Base-by-base conservation (phyloP, 2,888 invertebrate species). In the Pegoplata infirma region DNA sequence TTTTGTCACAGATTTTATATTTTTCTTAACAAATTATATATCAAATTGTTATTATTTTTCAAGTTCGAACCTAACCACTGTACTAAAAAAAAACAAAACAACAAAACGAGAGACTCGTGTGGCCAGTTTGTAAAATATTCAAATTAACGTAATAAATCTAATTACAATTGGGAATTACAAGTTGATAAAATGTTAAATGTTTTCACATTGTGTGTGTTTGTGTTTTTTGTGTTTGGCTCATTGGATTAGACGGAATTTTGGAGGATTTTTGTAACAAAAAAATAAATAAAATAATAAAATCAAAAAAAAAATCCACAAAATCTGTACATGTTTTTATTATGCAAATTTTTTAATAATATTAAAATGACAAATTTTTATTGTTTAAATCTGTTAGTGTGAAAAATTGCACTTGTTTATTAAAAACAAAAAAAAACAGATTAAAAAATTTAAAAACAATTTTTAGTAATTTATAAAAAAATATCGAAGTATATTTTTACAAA, bases 121-220 rank as follows among this genome's bases (percentile, higher is more conserved):
- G 66, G 46, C 71, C 55, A 67, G 71, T 71, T 63, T 71, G 56
- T n/a, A n/a, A 75, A 75, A 79, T 56, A 67, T 71, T 67, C 56
- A 71, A 75, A 79, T 75, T 75, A 75, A 75, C 44, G 71, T 79
- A 71, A 75, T 79, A 78, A 78, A 74, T 74, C 73, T 78, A 78
- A 78, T 78, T 74, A 79, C 74, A 61, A 75, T 67, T 75, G 75
- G 66, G 75, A 75, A 75, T 79, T 71, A 75, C 55, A 69, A 49
- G 55, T 66, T 68, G 73, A 68, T 75, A 56, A 78, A 71, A 79
- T 78, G 75, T 14, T 51, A 74, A 69, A 71, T 71, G 55, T 47
- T 79, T 61, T 67, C 53, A 47, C 12, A 51, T 75, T 40, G n/a
- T 56, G n/a, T n/a, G 32, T 58, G 17, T 14, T 8, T 40, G 25